Base-by-base conservation (phyloP, 2,888 invertebrate genomes). In the Cataglyphis rosenhaueri region DNA sequence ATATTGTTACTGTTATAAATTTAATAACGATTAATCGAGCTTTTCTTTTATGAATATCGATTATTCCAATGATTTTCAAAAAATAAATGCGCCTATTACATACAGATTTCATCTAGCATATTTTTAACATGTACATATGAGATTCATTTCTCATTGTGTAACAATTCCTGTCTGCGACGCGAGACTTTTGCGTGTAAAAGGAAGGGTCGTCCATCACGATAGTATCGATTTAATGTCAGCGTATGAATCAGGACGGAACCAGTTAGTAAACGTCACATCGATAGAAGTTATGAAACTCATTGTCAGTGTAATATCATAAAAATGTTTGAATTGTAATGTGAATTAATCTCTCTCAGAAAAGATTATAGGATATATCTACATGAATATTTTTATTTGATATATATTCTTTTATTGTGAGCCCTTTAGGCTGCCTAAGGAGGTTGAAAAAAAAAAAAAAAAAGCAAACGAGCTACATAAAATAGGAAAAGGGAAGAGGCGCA, bases 221-320 rank as follows among this genome's bases (percentile, higher is more conserved):
- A 82, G 35, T 41, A 84, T 84, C 59, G 84, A 82, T 76, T 84
- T 76, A 62, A 41, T 61, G 61, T 82, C 71, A 66, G 82, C 82
- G 18, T n/a, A 62, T 15, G n/a, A 62, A 62, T 21, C 38, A n/a
- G 18, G 64, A 64, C 15, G 12, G 35, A 78, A 86, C 38, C 4
- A n/a, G 18, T 55, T 9, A 44, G 68, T 81, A 74, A 74, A 81
- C 81, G 82, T 89, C 64, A 88, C 88, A 85, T 88, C 88, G 87
- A 87, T 66, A 64, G 38, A 61, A 73, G 52, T 52, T 71, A 35
- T 35, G n/a, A 52, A 70, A 59, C 21, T 44, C 8, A 59, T 1
- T 52, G n/a, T 21, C 8, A 44, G 0, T 52, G n/a, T 21, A 32
- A 70, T 57, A 12, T 78, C 32, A 12, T 25, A 35, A 76, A 55